These are phyloP conservation scores for Apotomis turbidana DNA, from an alignment of 2,888 invertebrate species.

Conservation along the genomic window DNA sequence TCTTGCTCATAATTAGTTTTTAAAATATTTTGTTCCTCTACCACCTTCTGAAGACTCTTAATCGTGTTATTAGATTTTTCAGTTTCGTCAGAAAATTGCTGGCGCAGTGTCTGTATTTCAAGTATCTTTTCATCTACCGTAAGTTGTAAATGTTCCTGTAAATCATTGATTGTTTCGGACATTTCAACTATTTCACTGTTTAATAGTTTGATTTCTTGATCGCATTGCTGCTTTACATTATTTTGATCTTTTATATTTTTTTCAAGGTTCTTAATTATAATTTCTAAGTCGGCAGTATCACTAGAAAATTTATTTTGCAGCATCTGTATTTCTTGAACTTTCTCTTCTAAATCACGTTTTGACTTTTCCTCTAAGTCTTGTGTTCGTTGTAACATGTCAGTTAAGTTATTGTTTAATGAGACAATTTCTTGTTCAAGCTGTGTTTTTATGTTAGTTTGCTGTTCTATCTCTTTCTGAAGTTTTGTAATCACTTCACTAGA, in stretches of 20 bases:
- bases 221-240: conserved; percentile 54
- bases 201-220: conserved; percentile 50
- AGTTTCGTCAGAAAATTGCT: neutral
- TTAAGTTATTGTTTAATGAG: neutral
- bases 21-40: conserved; percentile 8
- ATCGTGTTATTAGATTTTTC: neutral
- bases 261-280: conserved; percentile 50
- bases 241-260: neutral
- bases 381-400: neutral
- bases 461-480: conserved; percentile 14
- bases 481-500: conserved; percentile 63
- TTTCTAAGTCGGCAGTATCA: conserved; percentile 65
- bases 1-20: conserved; percentile 42
- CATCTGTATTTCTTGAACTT: conserved; percentile 65
- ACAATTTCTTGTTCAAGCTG: neutral
- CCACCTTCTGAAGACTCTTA: neutral
- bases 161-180: conserved; percentile 65
- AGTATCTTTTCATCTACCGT: neutral
- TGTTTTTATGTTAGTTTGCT: conserved; percentile 40
- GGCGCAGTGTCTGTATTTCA: neutral
- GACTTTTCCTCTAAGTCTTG: neutral
- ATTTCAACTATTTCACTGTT: conserved; percentile 71
- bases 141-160: conserved; percentile 26
- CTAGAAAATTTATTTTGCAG: conserved; percentile 65
- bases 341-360: neutral